Evolutionary conservation across 2,797 vertebrate species (phyloP), one percentile per base, ranked within the genome.

Genomic region (Enteromius argenteus): DNA sequence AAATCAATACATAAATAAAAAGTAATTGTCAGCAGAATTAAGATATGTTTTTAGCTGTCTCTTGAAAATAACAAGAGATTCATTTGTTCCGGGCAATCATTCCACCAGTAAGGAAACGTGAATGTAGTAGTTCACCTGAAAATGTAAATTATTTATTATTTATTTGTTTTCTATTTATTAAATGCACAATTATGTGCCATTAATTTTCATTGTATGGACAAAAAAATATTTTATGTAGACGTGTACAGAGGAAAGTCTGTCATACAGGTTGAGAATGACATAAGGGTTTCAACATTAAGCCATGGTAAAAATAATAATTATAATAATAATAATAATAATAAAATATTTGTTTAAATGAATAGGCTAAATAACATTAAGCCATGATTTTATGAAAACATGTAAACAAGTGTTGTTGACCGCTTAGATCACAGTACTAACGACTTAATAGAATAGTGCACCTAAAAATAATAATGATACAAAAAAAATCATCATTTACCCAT

Each of bases 351-450:
- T 42, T 39, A 39, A 39, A 39, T 39, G 27, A 27, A 27, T 27
- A 27, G 27, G 27, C 27, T 27, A 39, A 39, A 39, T 39, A 9
- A 39, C 39, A 9, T 9, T 39, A 39, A 39, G 39, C 9, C 27
- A 30, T 15, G 60, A 15, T 64, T 37, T 67, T 37, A 21, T 68
- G 42, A 44, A 44, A 44, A 44, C 42, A 44, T 11, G 42, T 11
- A 44, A 44, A 11, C 11, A 71, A 69, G 23, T 81, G 73, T 62
- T 81, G 51, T 75, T 81, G 60, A 86, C 79, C 66, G 15, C 66
- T 81, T 84, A 72, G 80, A 64, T 68, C 69, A 42, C 68, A 67
- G 79, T 75, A 35, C 15, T 30, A 17, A 42, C 19, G 15, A 27
- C 21, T 62, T 60, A 56, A n/a, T 3, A 9, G 8, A 1, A n/a